Percentiles rank a stretch among this genome's conserved stretches.
These are phyloP conservation scores for Sebastes goodei DNA, from an alignment of 2,797 vertebrate genomes.

Conservation along the genomic window DNA sequence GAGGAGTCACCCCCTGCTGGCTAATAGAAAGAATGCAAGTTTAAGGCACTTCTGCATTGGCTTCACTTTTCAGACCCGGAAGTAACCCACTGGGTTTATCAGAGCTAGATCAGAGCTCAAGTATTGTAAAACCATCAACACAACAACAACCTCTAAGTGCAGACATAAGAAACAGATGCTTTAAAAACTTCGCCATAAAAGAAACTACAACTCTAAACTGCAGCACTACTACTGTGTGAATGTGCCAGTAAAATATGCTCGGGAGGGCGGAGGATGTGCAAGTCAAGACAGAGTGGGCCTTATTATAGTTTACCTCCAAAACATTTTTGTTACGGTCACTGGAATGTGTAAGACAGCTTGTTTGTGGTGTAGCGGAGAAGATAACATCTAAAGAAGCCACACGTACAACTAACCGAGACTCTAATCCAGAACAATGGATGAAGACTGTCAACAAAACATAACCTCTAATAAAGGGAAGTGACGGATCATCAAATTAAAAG, in stretches of 20 bases:
- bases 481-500: constrained; percentile 18
- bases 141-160: not conserved
- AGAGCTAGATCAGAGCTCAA: too few relatives aligned
- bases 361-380: constrained; percentile 2
- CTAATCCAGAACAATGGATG: not conserved
- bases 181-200: not conserved
- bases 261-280: constrained; percentile 23
- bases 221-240: not conserved
- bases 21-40: too few relatives aligned
- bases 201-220: not conserved
- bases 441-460: constrained; percentile 7
- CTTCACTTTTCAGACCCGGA: too few relatives aligned
- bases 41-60: too few relatives aligned
- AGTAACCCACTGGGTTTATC: not conserved
- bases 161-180: not conserved
- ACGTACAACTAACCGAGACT: not conserved
- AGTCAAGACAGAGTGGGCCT: constrained; percentile 58
- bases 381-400: not conserved
- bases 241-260: not conserved
- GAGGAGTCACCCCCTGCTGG: too few relatives aligned
- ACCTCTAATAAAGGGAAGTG: constrained; percentile 6
- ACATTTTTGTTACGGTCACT: constrained; percentile 22
- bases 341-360: constrained; percentile 33
- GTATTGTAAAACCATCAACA: not conserved
- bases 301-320: constrained; percentile 41